Conservation (phyloP, 2,113 vertebrate genomes). For the Forbesichthys agassizii region DNA sequence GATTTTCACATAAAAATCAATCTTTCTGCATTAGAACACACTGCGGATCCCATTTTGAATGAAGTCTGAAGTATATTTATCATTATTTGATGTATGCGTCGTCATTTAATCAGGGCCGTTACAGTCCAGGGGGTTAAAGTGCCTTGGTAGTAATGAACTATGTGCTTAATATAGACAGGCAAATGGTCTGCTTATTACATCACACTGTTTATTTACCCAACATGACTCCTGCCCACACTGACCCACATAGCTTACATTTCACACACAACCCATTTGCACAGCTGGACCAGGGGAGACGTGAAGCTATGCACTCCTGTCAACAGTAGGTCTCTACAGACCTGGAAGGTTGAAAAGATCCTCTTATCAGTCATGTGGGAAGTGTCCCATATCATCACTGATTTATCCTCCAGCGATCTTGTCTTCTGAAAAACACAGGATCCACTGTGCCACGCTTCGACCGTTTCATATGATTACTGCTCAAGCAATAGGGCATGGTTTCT, state of each 20-base stretch:
- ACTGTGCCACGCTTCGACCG: neutral
- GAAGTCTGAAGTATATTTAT: conserved; percentile 52
- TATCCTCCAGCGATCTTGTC: neutral
- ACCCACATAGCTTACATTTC: conserved; percentile 45
- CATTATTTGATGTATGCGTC: conserved; percentile 60
- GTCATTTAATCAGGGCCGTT: conserved; percentile 38
- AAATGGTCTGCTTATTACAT: conserved; percentile 34
- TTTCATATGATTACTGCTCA: neutral
- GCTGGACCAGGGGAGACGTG: conserved; percentile 23
- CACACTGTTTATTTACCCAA: conserved; percentile 54
- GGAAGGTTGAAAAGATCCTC: neutral
- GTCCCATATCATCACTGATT: conserved; percentile 6
- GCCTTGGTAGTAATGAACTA: conserved; percentile 54
- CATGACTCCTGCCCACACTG: conserved; percentile 31
- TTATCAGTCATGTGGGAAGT: conserved; percentile 31
- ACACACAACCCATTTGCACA: conserved; percentile 43
- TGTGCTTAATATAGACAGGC: conserved; percentile 41
- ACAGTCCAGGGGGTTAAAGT: conserved; percentile 44
- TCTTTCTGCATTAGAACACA: conserved; percentile 70
- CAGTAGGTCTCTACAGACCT: no score
- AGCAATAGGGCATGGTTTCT: neutral
- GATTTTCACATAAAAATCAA: conserved; percentile 73
- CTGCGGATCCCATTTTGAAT: conserved; percentile 46
- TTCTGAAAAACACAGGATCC: neutral
- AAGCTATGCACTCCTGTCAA: neutral